phyloP scores from a whole-genome alignment of 2,888 invertebrate genomes.

The Rapana venosa region DNA sequence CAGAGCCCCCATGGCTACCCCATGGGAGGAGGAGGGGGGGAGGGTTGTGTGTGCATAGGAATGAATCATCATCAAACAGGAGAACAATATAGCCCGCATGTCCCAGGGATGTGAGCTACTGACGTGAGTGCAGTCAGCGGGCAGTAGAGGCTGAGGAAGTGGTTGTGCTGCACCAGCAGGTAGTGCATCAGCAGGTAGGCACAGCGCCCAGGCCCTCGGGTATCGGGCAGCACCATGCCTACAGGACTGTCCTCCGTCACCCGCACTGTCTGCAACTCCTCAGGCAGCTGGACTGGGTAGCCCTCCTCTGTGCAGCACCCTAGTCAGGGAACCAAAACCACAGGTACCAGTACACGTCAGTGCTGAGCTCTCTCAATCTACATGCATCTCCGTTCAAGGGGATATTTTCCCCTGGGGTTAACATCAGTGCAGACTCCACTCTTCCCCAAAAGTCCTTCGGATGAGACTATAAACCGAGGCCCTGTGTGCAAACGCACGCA shows the following conservation, averaged over 20 bases:
- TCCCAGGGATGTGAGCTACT: too few species aligned
- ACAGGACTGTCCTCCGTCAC: conserved; percentile 52
- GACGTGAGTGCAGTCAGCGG: conserved; percentile 32
- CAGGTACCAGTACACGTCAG: neutral
- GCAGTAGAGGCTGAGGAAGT: conserved; percentile 62
- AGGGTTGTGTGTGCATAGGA: too few species aligned
- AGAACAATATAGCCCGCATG: too few species aligned
- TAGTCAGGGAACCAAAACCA: neutral
- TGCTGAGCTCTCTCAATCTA: neutral
- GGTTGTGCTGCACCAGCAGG: conserved; percentile 66
- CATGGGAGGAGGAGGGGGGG: too few species aligned
- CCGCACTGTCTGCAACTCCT: conserved; percentile 52
- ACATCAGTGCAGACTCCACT: too few species aligned
- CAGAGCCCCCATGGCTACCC: too few species aligned
- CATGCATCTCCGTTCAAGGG: too few species aligned
- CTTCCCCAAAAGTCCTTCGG: too few species aligned
- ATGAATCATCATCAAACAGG: too few species aligned
- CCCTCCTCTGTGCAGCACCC: conserved; percentile 52
- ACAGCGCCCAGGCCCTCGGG: conserved; percentile 64
- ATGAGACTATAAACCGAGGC: too few species aligned
- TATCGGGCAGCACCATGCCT: conserved; percentile 55
- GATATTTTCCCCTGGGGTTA: too few species aligned
- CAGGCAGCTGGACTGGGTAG: conserved; percentile 52
- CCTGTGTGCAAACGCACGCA: too few species aligned
- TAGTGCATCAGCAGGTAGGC: conserved; percentile 64